phyloP scores from a whole-genome alignment of 2,888 invertebrate species.

The Drosophila histrio region DNA sequence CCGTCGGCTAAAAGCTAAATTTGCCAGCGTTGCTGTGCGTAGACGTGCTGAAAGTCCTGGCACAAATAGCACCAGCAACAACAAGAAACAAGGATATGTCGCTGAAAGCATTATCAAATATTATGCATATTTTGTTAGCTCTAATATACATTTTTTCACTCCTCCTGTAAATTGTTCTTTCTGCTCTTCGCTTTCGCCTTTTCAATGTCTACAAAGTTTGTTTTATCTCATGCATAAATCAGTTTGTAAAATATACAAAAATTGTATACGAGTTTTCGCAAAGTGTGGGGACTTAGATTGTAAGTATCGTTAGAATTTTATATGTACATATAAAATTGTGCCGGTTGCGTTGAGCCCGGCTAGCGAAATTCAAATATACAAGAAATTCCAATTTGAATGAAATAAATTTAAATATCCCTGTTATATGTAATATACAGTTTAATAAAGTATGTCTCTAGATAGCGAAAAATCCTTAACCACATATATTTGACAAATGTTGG shows the following conservation, averaged over 20 bases:
- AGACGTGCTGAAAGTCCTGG: constrained; percentile 66
- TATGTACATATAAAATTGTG: neutral
- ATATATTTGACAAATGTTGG: too few relatives aligned
- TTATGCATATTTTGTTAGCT: constrained; percentile 76
- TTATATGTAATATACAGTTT: neutral
- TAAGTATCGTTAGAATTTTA: neutral
- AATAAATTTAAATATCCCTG: neutral
- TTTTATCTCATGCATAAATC: constrained; percentile 77
- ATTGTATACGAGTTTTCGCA: constrained; percentile 6
- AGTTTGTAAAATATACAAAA: constrained; percentile 69
- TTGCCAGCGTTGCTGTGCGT: constrained; percentile 47
- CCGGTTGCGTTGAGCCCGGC: neutral
- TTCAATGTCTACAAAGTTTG: constrained; percentile 77
- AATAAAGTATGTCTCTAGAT: too few relatives aligned
- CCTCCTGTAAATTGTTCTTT: constrained; percentile 43
- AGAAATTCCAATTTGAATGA: neutral
- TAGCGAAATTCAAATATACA: constrained; percentile 5
- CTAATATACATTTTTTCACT: constrained; percentile 52
- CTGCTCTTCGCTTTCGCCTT: constrained; percentile 33
- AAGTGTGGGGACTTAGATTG: constrained; percentile 13
- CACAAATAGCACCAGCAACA: constrained; percentile 30
- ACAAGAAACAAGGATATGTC: constrained; percentile 52
- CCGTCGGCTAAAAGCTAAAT: constrained; percentile 45
- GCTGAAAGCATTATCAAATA: constrained; percentile 80
- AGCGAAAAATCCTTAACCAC: too few relatives aligned